phyloP scores from a whole-genome alignment of 2,888 invertebrate species.

The Blastobasis lacticolella region DNA sequence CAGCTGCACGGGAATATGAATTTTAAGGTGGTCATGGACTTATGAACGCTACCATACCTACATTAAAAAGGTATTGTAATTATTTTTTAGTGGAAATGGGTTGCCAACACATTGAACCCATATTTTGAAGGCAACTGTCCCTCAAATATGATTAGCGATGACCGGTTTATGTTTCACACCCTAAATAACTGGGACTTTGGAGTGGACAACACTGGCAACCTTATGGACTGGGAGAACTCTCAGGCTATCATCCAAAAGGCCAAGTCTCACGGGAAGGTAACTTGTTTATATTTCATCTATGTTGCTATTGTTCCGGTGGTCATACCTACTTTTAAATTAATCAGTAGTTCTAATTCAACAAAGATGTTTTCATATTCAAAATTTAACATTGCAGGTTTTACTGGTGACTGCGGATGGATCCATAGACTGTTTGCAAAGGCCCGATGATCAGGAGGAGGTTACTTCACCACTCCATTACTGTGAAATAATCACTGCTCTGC shows the following conservation, averaged over 20 bases:
- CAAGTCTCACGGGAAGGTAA: conserved; percentile 63
- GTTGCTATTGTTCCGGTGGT: background rate
- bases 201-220: conserved; percentile 87
- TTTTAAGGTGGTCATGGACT: too few species aligned
- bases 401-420: conserved; percentile 96
- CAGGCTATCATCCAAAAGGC: conserved; percentile 72
- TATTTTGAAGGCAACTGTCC: conserved; percentile 90
- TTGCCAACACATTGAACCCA: conserved; percentile 91
- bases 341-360: too few species aligned
- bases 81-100: conserved; percentile 85
- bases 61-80: too few species aligned
- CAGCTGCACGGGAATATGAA: too few species aligned
- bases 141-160: conserved; percentile 84
- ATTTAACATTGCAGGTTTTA: conserved; percentile 56
- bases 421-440: conserved; percentile 88
- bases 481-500: conserved; percentile 86
- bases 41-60: too few species aligned
- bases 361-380: background rate
- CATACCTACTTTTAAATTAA: too few species aligned
- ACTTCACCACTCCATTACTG: conserved; percentile 88
- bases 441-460: conserved; percentile 88
- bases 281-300: conserved; percentile 10
- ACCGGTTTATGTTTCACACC: conserved; percentile 87
- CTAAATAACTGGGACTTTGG: conserved; percentile 91
- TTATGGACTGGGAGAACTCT: conserved; percentile 82